Conservation (phyloP, 2,113 vertebrate species). For the Lepus timidus region DNA sequence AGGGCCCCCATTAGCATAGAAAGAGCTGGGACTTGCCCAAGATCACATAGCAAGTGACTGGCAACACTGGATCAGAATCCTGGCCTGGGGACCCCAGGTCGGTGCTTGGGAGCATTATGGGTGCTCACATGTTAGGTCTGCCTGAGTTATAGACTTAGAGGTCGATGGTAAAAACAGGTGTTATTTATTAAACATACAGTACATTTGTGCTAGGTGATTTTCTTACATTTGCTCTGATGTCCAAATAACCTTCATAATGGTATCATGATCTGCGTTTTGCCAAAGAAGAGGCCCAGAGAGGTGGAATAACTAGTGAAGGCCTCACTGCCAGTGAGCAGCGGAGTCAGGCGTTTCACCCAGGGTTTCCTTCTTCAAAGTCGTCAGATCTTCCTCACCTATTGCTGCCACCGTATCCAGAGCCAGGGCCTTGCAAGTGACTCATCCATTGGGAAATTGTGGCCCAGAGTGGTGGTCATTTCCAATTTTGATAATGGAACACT, state of each 20-base stretch:
- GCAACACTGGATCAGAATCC: neutral
- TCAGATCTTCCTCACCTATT: neutral
- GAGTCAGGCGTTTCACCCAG: neutral
- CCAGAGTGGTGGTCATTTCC: neutral
- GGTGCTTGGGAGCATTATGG: neutral
- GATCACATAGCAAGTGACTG: neutral
- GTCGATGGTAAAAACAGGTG: neutral
- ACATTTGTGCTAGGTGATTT: neutral
- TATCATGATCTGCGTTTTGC: neutral
- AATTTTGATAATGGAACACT: neutral
- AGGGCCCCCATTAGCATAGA: neutral
- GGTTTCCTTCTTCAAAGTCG: neutral
- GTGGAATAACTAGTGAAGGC: neutral
- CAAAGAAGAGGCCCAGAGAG: neutral
- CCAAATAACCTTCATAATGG: conserved; percentile 12
- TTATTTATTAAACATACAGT: neutral
- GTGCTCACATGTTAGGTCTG: neutral
- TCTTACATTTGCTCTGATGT: conserved; percentile 21
- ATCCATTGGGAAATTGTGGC: neutral
- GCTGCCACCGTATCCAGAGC: neutral
- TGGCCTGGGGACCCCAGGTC: neutral
- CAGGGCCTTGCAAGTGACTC: neutral
- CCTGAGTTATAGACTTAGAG: neutral
- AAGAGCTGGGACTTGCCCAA: conserved; percentile 21
- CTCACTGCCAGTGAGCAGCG: neutral